Conservation (phyloP, 2,113 vertebrate genomes). For the Notiomystis cincta region DNA sequence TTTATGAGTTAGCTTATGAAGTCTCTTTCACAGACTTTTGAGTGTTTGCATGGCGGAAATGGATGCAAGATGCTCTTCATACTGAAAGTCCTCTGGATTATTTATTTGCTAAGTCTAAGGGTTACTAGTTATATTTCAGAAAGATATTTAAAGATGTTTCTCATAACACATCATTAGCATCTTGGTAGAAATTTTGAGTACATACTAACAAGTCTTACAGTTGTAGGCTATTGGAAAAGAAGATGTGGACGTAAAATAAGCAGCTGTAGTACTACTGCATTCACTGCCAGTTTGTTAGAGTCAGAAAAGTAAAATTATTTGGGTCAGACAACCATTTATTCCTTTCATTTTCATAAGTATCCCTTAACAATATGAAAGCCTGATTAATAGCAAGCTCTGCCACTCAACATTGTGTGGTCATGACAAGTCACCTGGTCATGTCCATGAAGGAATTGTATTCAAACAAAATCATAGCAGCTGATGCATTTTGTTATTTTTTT, state of each 20-base stretch:
- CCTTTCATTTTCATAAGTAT: not conserved
- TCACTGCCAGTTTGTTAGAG: not conserved
- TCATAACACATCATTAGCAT: not conserved
- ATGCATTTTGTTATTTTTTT: not conserved
- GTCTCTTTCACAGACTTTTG: not conserved
- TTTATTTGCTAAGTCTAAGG: not conserved
- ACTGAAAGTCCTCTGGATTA: not conserved
- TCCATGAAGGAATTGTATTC: not conserved
- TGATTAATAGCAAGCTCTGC: not conserved
- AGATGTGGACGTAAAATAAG: not conserved
- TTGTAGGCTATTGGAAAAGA: fast-evolving
- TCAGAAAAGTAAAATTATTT: not conserved
- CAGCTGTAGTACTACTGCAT: not conserved
- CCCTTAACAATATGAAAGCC: not conserved
- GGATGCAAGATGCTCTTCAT: not conserved
- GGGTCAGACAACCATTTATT: not conserved
- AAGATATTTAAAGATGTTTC: not conserved
- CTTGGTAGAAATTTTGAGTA: not conserved
- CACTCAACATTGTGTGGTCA: fast-evolving
- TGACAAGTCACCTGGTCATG: not conserved
- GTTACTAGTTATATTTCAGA: not conserved
- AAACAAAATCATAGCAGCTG: not conserved
- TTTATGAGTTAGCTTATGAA: not conserved
- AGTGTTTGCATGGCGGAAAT: not conserved
- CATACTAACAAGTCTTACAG: not conserved